Percentiles rank a stretch among this genome's conserved stretches.
phyloP scores from a whole-genome alignment of 2,888 invertebrate genomes.

The Eugnorisma glareosa region DNA sequence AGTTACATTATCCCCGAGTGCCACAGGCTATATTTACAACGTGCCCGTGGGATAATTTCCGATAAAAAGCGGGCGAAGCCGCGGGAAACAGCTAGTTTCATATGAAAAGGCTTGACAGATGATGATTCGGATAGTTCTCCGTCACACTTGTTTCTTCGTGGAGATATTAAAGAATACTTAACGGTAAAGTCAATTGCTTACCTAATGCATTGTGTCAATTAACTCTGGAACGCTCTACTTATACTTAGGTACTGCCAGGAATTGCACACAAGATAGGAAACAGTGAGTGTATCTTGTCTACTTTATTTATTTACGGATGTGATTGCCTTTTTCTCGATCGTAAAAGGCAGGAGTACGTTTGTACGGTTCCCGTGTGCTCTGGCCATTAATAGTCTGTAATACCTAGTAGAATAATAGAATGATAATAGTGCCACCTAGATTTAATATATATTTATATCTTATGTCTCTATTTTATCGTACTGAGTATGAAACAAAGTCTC shows the following conservation, averaged over 20 bases:
- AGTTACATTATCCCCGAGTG: no score
- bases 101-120: no score
- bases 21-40: no score
- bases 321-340: slow-evolving; percentile 11
- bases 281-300: not conserved
- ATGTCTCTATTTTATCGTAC: no score
- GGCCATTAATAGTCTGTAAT: not conserved
- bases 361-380: slow-evolving; percentile 7
- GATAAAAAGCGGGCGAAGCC: no score
- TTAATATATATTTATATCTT: not conserved
- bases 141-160: not conserved
- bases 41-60: no score
- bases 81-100: no score
- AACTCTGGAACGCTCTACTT: not conserved
- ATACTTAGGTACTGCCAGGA: no score
- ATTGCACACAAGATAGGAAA: not conserved
- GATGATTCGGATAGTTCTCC: not conserved
- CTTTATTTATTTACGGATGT: slow-evolving; percentile 32
- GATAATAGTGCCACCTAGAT: not conserved
- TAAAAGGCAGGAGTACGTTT: not conserved
- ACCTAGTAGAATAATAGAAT: not conserved
- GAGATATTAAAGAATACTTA: not conserved
- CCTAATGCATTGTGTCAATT: not conserved
- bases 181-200: slow-evolving; percentile 5
- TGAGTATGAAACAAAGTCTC: not conserved